Evolutionary conservation across 92 coral and sea anemone species (phyloP).

Genomic region (Phymanthus crucifer): DNA sequence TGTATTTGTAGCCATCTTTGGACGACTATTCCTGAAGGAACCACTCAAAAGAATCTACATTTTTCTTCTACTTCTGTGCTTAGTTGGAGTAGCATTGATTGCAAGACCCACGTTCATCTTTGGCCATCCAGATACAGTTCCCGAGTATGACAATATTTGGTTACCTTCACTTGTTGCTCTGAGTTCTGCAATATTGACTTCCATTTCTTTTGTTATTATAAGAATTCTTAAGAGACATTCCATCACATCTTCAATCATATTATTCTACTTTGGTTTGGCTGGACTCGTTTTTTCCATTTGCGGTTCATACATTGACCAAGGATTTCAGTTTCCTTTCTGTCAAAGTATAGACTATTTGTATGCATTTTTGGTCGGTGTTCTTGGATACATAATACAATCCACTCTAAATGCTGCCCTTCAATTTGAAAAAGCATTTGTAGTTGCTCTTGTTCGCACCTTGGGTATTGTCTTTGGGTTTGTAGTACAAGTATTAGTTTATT

Average conservation of each 20-base stretch:
- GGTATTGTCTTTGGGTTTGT: too few relatives aligned
- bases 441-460: conserved; percentile 13
- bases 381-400: not conserved
- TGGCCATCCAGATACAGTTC: too few relatives aligned
- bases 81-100: conserved; percentile 18
- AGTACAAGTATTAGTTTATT: conserved; percentile 5
- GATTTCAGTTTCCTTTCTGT: too few relatives aligned
- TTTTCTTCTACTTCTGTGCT: conserved; percentile 16
- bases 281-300: conserved; percentile 10
- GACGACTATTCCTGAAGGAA: conserved; percentile 59
- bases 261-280: conserved; percentile 8
- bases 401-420: conserved; percentile 3
- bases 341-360: conserved; percentile 11
- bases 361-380: conserved; percentile 9
- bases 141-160: too few relatives aligned
- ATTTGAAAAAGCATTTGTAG: conserved; percentile 10
- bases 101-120: too few relatives aligned
- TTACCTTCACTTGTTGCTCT: too few relatives aligned
- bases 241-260: not conserved
- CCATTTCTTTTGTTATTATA: not conserved
- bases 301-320: conserved; percentile 14
- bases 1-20: conserved; percentile 65
- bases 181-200: not conserved
- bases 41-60: conserved; percentile 9
- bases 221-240: not conserved